Evolutionary conservation across 2,797 vertebrate genomes (phyloP), one percentile per base, ranked within the genome.

Genomic region (Neopelma chrysocephalum): DNA sequence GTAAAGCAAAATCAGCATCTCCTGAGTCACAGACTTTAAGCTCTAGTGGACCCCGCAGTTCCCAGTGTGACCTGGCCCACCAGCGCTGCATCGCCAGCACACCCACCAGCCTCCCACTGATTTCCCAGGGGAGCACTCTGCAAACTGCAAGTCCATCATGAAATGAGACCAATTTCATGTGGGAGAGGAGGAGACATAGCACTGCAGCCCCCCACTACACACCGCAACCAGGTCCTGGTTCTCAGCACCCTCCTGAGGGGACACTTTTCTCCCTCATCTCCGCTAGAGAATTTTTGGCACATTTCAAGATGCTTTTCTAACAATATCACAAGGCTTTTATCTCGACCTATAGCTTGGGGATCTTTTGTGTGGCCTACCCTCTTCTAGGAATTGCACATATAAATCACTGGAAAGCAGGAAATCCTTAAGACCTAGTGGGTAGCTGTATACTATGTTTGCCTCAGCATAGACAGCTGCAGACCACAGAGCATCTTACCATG

Each of bases 1-100:
- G 65, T 31, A 79, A 87, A 87, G 78, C 93, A 82, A 87, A 81
- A 58, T 78, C 93, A 93, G 94, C 80, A 90, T 77, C 93, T 95
- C 96, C 93, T 95, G 94, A 96, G 90, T 93, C 88, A 92, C n/a
- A 75, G 65, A 22, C 45, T 93, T 82, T 47, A 61, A 73, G 86
- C 85, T 95, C 80, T 40, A 16, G 34, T 78, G 79, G 91, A 93
- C 36, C 34, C 82, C 27, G 2, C 79, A 32, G 57, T 79, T 95
- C 91, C 94, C 85, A 26, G 81, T 18, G 34, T 45, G 42, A 88
- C 82, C 91, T 77, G 84, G 73, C 94, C 96, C 94, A 92, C 80
- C 89, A n/a, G 65, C 7, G 0, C 42, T 66, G 80, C 80, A 19
- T 19, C 2, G 4, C 70, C 73, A 10, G 9, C 3, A 1, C 2